A percentile compares a stretch with the other conserved stretches of the same genome.
Evolutionary conservation across 2,113 vertebrate species (phyloP).

Genomic region (Cyprinus carpio): DNA sequence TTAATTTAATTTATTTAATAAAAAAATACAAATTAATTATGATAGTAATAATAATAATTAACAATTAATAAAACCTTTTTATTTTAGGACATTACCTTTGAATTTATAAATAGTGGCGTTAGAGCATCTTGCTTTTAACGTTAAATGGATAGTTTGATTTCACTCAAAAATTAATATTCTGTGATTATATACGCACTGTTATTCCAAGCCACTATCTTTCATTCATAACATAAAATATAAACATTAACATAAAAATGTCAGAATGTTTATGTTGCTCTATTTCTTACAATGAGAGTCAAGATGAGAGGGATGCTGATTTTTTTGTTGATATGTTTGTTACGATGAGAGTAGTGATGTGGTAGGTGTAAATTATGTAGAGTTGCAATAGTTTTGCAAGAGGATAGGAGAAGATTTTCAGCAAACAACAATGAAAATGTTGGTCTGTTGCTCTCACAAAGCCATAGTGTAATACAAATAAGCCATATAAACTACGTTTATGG

Average conservation of each 20-base stretch:
- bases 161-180: too few species aligned
- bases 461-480: neutral
- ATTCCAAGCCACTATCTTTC: neutral
- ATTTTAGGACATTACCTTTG: neutral
- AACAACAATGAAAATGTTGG: neutral
- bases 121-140: too few species aligned
- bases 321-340: too few species aligned
- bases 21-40: neutral
- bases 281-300: neutral
- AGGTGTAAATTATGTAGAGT: too few species aligned
- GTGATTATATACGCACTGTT: too few species aligned
- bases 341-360: too few species aligned
- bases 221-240: neutral
- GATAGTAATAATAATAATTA: neutral
- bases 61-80: neutral
- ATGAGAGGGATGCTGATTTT: neutral
- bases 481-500: neutral
- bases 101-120: neutral
- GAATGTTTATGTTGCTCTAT: neutral
- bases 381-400: neutral
- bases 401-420: neutral
- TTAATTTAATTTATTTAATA: neutral
- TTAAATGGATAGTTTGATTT: too few species aligned
- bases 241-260: neutral
- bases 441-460: neutral